These are phyloP conservation scores for Pluvianellus socialis DNA, from an alignment of 2,113 vertebrate species.

Conservation along the genomic window DNA sequence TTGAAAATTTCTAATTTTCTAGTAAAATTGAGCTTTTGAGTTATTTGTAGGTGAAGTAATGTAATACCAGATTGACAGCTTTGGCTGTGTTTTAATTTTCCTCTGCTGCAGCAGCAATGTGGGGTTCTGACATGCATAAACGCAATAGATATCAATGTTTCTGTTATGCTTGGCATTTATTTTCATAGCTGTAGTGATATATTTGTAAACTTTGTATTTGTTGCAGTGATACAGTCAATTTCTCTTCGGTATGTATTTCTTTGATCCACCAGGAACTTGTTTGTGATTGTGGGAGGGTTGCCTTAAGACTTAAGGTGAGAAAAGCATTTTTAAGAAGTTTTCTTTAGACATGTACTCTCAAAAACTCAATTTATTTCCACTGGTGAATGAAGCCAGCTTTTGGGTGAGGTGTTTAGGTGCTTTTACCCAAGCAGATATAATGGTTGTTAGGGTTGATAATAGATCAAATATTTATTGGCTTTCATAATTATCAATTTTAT, in stretches of 20 bases:
- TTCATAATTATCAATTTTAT: background rate
- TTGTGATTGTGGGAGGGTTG: background rate
- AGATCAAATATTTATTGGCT: background rate
- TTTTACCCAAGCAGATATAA: background rate
- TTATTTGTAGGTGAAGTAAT: background rate
- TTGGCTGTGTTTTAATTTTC: background rate
- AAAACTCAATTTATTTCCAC: background rate
- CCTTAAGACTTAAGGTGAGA: background rate
- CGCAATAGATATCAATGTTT: background rate
- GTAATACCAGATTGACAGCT: background rate
- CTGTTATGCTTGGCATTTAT: background rate
- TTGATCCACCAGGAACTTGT: background rate
- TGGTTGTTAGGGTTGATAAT: background rate
- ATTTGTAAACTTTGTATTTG: background rate
- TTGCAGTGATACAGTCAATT: background rate
- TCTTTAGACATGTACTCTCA: background rate
- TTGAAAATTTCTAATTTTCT: background rate
- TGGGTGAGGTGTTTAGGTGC: background rate
- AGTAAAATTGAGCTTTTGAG: background rate
- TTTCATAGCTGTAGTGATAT: background rate
- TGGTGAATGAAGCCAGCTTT: background rate
- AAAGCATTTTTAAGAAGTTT: background rate
- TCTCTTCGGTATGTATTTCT: background rate
- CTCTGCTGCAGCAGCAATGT: background rate
- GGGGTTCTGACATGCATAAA: accelerated